phyloP scores from a whole-genome alignment of 2,888 invertebrate genomes.

The Limnephilus rhombicus region DNA sequence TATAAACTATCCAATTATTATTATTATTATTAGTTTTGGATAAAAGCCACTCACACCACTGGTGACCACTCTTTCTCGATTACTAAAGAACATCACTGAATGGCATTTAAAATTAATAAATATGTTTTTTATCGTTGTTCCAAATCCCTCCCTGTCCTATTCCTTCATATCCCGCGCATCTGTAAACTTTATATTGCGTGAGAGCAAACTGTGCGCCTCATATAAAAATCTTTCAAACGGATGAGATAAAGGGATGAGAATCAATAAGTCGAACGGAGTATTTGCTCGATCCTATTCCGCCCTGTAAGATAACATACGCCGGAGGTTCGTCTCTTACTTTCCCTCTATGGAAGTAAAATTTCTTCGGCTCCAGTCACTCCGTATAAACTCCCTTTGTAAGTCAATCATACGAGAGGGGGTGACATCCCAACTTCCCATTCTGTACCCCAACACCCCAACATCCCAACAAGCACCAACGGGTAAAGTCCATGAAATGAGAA shows the following conservation, averaged over 20 bases:
- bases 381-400: conserved; percentile 57
- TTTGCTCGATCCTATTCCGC: conserved; percentile 37
- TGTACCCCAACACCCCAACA: neutral
- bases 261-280: conserved; percentile 45
- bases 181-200: conserved; percentile 35
- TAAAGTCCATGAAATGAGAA: conserved; percentile 27
- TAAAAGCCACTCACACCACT: too few relatives aligned
- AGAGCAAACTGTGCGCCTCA: conserved; percentile 43
- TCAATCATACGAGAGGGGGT: conserved; percentile 53
- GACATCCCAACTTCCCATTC: neutral
- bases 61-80: too few relatives aligned
- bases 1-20: too few relatives aligned
- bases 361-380: conserved; percentile 48
- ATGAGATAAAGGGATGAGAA: conserved; percentile 48
- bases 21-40: too few relatives aligned
- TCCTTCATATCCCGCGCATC: conserved; percentile 9
- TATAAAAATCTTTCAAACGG: conserved; percentile 51
- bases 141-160: neutral
- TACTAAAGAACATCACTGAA: too few relatives aligned
- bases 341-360: conserved; percentile 11
- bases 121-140: neutral
- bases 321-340: neutral
- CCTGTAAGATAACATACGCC: conserved; percentile 37
- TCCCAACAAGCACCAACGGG: neutral
- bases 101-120: neutral